Base-by-base conservation (phyloP, 2,113 vertebrate genomes). In the Channa argus region DNA sequence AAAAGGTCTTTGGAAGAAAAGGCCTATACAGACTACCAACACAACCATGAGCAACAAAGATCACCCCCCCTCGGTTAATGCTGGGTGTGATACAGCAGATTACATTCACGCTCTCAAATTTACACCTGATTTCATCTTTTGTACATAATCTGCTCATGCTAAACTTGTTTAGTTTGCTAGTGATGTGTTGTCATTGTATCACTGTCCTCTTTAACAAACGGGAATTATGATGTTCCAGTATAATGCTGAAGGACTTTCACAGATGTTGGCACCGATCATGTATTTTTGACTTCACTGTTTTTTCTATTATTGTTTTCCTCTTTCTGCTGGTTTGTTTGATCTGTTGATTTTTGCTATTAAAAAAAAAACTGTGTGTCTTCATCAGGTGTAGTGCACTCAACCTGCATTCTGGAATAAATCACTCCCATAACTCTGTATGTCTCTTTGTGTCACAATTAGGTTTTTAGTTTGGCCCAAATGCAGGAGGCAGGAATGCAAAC, bases 71-170 rank as follows among this genome's bases (percentile, higher is more conserved):
- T 60, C 9, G 14, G 50, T 74, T 71, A 2, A 14, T 66, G 39
- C 43, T 50, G 46, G 81, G 33, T 76, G 64, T 72, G 58, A 69
- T 54, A 73, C 72, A 72, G 63, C 60, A 72, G 76, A 36, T 72
- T 34, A 24, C 51, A n/a, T 54, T 74, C 51, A 54, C 38, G 50
- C 2, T 0, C 65, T 69, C 67, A 65, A 44, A 61, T 83, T 79
- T 77, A 55, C 54, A 63, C 14, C 83, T 91, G 71, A 86, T 47
- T 91, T 94, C 86, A 93, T 94, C 86, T 86, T 93, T 95, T 96
- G 94, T 96, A 96, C 91, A 95, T 95, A 95, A 90, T 95, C 92
- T 94, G 91, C 85, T 80, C 85, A 89, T 77, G 72, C 83, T 88
- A 72, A 38, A 15, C 77, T 87, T 94, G 93, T 90, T 88, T 93